Conservation (phyloP, 2,888 invertebrate species). For the Hyposoter dolosus region DNA sequence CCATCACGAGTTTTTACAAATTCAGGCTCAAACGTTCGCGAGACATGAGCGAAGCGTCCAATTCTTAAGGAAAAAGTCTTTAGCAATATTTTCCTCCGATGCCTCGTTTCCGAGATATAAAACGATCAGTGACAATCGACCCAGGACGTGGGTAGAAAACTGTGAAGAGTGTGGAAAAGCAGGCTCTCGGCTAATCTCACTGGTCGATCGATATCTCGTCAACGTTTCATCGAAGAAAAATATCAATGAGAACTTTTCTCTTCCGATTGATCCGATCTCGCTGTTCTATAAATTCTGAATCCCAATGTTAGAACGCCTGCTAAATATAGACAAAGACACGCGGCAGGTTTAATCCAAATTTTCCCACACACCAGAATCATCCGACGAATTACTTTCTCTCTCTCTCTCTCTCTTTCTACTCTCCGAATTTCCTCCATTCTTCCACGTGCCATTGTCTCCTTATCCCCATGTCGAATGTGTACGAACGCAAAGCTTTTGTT, state of each 20-base stretch:
- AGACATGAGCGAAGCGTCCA: neutral
- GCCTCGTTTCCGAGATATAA: neutral
- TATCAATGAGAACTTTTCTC: neutral
- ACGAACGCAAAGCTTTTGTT: neutral
- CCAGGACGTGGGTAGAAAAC: neutral
- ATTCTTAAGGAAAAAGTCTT: slow-evolving; percentile 1
- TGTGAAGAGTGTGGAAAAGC: neutral
- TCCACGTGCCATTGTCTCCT: neutral
- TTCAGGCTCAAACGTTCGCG: neutral
- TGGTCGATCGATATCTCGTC: neutral
- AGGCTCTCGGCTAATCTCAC: neutral
- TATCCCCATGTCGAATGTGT: neutral
- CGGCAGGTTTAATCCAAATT: slow-evolving; percentile 16
- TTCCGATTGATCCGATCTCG: neutral
- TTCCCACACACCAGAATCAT: neutral
- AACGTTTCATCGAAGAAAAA: neutral
- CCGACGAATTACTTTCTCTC: slow-evolving; percentile 1
- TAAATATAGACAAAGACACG: neutral
- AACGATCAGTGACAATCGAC: neutral
- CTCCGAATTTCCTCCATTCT: slow-evolving; percentile 11
- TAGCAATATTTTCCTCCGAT: neutral
- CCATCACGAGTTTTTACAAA: neutral
- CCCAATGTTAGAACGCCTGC: neutral
- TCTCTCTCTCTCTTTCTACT: neutral
- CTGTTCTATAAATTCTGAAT: neutral